Evolutionary conservation across 2,888 invertebrate species (phyloP).

Genomic region (Aelia acuminata): DNA sequence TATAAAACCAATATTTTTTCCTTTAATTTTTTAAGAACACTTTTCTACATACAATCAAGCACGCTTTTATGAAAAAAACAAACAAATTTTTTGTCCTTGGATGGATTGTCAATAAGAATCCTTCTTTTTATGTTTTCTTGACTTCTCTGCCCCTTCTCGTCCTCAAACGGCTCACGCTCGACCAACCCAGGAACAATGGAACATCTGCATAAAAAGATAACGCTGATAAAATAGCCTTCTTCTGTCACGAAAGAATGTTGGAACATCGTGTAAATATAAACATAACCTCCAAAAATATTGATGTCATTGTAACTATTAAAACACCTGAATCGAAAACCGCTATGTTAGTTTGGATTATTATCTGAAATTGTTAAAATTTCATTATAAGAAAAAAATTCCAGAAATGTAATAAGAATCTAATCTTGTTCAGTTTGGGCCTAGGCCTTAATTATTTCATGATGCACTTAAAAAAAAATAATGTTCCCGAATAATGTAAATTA

Average conservation of each 20-base stretch:
- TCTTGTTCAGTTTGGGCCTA: no score
- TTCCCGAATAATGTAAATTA: no score
- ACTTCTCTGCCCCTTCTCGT: not conserved
- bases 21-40: not conserved
- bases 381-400: no score
- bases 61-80: not conserved
- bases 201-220: constrained; percentile 46
- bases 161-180: constrained; percentile 48
- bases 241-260: constrained; percentile 39
- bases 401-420: no score
- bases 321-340: no score
- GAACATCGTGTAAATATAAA: constrained; percentile 38
- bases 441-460: no score
- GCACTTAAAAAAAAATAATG: no score
- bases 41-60: not conserved
- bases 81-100: constrained; percentile 36
- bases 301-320: not conserved
- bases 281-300: not conserved
- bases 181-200: constrained; percentile 23
- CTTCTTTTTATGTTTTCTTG: constrained; percentile 21
- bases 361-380: no score
- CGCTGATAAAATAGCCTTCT: constrained; percentile 24
- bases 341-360: not conserved
- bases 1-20: no score
- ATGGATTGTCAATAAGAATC: not conserved